Conservation (phyloP, 1,140 invertebrate genomes). For the Cydia amplana region DNA sequence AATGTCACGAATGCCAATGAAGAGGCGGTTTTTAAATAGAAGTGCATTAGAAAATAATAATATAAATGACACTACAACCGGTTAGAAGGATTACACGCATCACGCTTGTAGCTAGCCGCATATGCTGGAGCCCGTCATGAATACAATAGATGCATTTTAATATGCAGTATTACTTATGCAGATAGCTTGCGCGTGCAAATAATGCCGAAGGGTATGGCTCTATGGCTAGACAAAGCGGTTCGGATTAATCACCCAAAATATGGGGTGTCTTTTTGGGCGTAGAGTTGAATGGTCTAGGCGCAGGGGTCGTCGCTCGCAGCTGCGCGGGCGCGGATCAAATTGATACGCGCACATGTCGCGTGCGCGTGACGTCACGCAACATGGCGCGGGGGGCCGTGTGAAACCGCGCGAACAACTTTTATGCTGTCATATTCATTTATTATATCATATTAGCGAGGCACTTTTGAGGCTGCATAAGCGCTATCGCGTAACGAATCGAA, state of each 20-base stretch:
- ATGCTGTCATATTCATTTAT: slow-evolving; percentile 9
- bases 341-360: slow-evolving; percentile 67
- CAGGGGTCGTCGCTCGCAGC: slow-evolving; percentile 66
- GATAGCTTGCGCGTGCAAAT: slow-evolving; percentile 58
- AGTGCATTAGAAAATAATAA: slow-evolving; percentile 28
- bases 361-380: slow-evolving; percentile 45
- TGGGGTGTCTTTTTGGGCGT: slow-evolving; percentile 62
- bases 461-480: neutral
- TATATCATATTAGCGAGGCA: slow-evolving; percentile 6
- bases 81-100: slow-evolving; percentile 37
- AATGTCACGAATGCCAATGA: slow-evolving; percentile 7
- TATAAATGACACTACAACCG: slow-evolving; percentile 37
- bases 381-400: slow-evolving; percentile 18
- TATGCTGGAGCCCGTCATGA: slow-evolving; percentile 1
- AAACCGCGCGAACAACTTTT: slow-evolving; percentile 19
- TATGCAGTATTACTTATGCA: slow-evolving; percentile 57
- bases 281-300: slow-evolving; percentile 45
- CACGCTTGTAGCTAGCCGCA: slow-evolving; percentile 17
- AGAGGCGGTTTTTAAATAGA: neutral
- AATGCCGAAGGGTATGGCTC: slow-evolving; percentile 49
- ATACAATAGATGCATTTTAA: slow-evolving; percentile 50
- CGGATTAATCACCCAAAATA: slow-evolving; percentile 70
- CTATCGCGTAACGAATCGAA: neutral
- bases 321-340: slow-evolving; percentile 70
- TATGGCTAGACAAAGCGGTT: slow-evolving; percentile 64